phyloP scores from a whole-genome alignment of 2,797 vertebrate species.

The Ciconia nigra region DNA sequence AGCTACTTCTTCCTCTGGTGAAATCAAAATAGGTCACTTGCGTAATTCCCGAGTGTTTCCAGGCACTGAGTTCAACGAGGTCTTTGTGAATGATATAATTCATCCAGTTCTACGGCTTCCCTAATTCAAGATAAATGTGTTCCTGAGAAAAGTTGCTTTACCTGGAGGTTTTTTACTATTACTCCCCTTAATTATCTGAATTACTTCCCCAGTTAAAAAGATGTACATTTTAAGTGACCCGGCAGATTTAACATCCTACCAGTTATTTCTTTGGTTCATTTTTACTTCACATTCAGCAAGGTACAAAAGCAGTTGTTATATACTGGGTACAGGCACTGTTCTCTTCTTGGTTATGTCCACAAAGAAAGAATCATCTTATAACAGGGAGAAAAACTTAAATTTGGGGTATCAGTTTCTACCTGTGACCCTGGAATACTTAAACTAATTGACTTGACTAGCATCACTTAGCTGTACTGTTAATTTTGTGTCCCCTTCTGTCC shows the following conservation, averaged over 20 bases:
- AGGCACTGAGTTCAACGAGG: neutral
- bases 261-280: neutral
- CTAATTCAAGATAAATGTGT: neutral
- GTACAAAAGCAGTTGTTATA: neutral
- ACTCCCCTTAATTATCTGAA: neutral
- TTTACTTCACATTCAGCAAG: neutral
- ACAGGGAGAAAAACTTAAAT: neutral
- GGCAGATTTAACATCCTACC: neutral
- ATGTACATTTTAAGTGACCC: neutral
- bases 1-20: neutral
- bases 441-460: neutral
- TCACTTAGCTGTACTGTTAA: neutral
- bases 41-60: neutral
- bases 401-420: neutral
- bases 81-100: neutral
- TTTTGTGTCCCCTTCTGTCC: neutral
- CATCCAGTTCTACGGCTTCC: neutral
- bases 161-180: neutral
- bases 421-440: neutral
- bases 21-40: neutral
- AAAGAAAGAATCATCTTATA: neutral
- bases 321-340: neutral
- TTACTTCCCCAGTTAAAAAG: neutral
- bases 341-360: neutral
- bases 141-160: neutral